phyloP scores from a whole-genome alignment of 2,113 vertebrate species.

The Octodon degus region DNA sequence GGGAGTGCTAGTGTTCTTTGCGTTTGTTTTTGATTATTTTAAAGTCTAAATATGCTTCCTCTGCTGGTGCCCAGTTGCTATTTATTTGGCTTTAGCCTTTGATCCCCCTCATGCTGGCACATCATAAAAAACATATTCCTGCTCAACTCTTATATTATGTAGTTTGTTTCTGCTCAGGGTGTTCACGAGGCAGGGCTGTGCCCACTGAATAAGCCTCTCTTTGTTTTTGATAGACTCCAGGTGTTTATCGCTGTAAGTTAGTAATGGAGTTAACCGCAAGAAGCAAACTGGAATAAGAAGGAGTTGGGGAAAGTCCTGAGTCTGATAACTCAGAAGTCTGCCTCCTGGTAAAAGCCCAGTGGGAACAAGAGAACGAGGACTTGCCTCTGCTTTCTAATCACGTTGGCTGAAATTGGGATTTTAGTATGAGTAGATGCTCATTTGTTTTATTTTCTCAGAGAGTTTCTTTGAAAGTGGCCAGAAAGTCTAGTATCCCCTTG shows the following conservation, averaged over 20 bases:
- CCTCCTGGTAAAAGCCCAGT: constrained; percentile 69
- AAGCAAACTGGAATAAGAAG: constrained; percentile 83
- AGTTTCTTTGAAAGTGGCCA: constrained; percentile 42
- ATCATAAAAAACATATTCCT: constrained; percentile 92
- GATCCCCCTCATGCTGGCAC: constrained; percentile 90
- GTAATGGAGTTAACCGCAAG: constrained; percentile 89
- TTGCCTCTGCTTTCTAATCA: constrained; percentile 69
- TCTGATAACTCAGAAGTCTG: constrained; percentile 83
- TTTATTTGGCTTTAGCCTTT: constrained; percentile 91
- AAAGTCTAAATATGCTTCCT: constrained; percentile 88
- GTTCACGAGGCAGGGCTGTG: constrained; percentile 82
- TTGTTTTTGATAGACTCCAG: constrained; percentile 92
- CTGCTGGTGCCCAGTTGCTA: constrained; percentile 89
- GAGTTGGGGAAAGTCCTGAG: constrained; percentile 84
- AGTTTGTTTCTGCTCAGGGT: constrained; percentile 87
- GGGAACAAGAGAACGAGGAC: constrained; percentile 39
- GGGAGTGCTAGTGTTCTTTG: constrained; percentile 83
- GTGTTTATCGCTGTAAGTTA: constrained; percentile 90
- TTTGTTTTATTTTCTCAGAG: constrained; percentile 58
- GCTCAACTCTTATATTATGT: constrained; percentile 88
- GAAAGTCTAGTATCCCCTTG: not conserved
- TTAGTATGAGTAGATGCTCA: constrained; percentile 42
- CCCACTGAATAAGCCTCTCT: constrained; percentile 88
- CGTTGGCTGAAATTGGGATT: constrained; percentile 48
- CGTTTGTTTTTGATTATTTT: constrained; percentile 91